Base-by-base conservation (phyloP, 1,140 invertebrate genomes). In the Drosophila nikananu region DNA sequence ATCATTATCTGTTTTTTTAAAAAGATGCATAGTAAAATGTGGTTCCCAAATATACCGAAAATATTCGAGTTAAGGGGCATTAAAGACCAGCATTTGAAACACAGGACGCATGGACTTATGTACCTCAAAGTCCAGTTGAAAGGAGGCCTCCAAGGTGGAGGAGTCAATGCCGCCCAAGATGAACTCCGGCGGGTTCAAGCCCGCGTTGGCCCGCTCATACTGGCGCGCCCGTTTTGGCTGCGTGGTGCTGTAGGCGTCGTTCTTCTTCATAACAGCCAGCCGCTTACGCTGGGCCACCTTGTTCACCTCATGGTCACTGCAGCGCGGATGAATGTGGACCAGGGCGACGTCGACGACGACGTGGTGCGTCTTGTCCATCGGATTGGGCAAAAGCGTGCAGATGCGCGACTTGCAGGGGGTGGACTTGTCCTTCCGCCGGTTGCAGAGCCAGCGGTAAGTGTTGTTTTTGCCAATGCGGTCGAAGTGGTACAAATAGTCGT, bases 371-470 rank as follows among this genome's bases (percentile, higher is more conserved):
- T 90, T 91, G 41, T 92, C 87, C 46, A 42, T 23, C 1, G 83
- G 51, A 61, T 92, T 61, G 10, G 91, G 70, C n/a, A 92, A 57
- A n/a, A 83, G 48, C 1, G 91, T 92, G 10, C 80, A 83, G 15
- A 92, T 91, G 5, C 91, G 77, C 9, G 87, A 89, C 10, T 81
- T 79, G 64, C 91, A 92, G 5, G 91, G 91, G n/a, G 76, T 79
- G 17, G 54, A n/a, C 67, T 89, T 92, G 65, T 91, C 91, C 68
- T 92, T 92, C 17, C 87, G 83, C 8, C 80, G 79, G 59, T 91
- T 92, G 67, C 91, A 92, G 1, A 91, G 83, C 91, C 91, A 92
- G 8, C 91, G 79, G 42, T 92, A 92, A 21, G 86, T 76, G 39
- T 91, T 91, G 46, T 78, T 81, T 17, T 84, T 84, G 13, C 86